Base-by-base conservation (phyloP, 1,140 invertebrate genomes). In the Sesamia nonagrioides region DNA sequence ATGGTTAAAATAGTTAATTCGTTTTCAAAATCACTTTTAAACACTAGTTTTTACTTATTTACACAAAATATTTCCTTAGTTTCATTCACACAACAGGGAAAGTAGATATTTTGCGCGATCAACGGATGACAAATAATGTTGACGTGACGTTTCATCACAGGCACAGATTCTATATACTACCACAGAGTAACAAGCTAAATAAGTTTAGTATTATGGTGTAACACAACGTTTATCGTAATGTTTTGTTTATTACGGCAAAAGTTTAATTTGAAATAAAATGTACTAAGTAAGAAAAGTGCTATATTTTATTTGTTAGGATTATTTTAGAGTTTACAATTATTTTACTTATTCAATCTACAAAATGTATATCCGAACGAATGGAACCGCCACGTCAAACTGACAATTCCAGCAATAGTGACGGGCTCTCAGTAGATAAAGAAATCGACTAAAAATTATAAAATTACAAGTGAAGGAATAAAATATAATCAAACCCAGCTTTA, bases 1-100 rank as follows among this genome's bases (percentile, higher is more conserved):
- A 95, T 95, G 87, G 54, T 88, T 27, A 72, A 17, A 7, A 17
- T 37, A 21, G 33, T 60, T 72, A 48, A 17, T 17, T 58, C 5
- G 2, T 77, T 77, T 33, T 27, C 18, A 48, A 74, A 66, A 35
- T 33, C 71, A 79, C 58, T 40, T 42, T 21, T 17, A 15, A n/a
- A 68, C 17, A 21, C 27, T 35, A 74, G 45, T 52, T 33, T 27
- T 73, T 7, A 9, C 18, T 58, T 40, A 42, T 77, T 75, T 18
- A 71, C 73, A 17, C 60, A 56, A 35, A 63, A 63, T 48, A 6
- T 27, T 37, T 56, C n/a, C 15, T 9, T n/a, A 56, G 9, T 40
- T 48, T 35, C 8, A 75, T n/a, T 63, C 58, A 50, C 58, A 63
- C 27, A 48, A 63, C 50, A 75, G 48, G 45, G 48, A 75, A 75